A percentile compares a stretch with the other conserved stretches of the same genome.
phyloP scores from a whole-genome alignment of 2,797 vertebrate species.

The Octomys mimax region DNA sequence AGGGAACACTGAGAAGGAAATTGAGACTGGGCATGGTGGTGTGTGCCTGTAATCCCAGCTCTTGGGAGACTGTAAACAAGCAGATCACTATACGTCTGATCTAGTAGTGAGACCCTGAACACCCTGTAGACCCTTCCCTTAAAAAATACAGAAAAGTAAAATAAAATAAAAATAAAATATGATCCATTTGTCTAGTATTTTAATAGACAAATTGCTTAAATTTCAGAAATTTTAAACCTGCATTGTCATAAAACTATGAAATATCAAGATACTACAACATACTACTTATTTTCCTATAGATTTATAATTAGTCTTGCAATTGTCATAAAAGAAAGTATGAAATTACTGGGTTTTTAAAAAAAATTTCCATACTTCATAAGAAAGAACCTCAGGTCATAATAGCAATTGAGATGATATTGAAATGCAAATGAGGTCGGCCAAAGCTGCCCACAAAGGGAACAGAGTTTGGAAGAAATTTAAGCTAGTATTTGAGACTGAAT shows the following conservation, averaged over 20 bases:
- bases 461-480: conserved; percentile 29
- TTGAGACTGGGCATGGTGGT: too few relatives aligned
- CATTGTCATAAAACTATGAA: background rate
- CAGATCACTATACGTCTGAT: too few relatives aligned
- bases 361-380: background rate
- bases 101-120: too few relatives aligned
- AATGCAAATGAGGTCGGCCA: background rate
- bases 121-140: too few relatives aligned
- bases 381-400: background rate
- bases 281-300: background rate
- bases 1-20: too few relatives aligned
- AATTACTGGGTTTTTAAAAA: background rate
- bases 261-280: background rate
- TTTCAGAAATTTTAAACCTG: background rate
- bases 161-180: background rate
- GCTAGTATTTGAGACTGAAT: background rate
- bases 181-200: background rate
- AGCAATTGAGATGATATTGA: conserved; percentile 26
- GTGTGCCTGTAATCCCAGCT: too few relatives aligned
- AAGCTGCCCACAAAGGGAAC: background rate
- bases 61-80: too few relatives aligned
- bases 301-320: background rate
- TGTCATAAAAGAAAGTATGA: background rate
- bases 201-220: background rate
- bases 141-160: too few relatives aligned